Base-by-base conservation (phyloP, 2,888 invertebrate species). In the Leptinotarsa tumamoca region DNA sequence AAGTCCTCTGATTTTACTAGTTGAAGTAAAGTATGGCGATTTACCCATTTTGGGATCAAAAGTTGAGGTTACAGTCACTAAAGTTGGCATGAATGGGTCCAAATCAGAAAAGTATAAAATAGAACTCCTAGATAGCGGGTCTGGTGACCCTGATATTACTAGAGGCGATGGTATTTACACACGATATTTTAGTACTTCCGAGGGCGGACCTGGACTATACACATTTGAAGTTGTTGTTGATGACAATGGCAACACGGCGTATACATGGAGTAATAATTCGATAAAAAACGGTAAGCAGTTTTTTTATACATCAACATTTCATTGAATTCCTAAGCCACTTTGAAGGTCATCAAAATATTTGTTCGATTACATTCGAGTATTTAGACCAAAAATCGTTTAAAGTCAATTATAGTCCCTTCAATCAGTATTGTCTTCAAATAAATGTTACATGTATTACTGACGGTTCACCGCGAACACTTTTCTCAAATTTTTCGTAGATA, bases 151-250 rank as follows among this genome's bases (percentile, higher is more conserved):
- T 0, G 93, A 93, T 85, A 89, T 93, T 43, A 90, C 90, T 27
- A 90, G 89, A 84, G 91, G 91, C 1, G 93, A 93, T 85, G 93
- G 93, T 1, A 89, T 93, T 15, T 93, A 93, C 83, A 91, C 92
- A 0, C 89, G 92, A 66, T 92, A 92, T 84, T 91, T 92, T 80
- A 90, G 88, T 77, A 89, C 90, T n/a, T 87, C 87, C 5, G 86
- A 87, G 27, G 87, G 88, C 67, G 89, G 89, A 52, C 86, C 89
- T 1, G 91, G 91, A 18, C 83, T 88, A 52, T 91, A 91, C 82
- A 90, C 88, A 4, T 90, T 91, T 79, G 89, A 90, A 81, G 88
- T 90, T 14, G 86, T 86, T 1, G 89, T 90, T 0, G 89, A 88
- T 58, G 91, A 91, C 84, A 91, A 91, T 83, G 90, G 90, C 51